Base-by-base conservation (phyloP, 2,113 vertebrate genomes). In the Eulacestoma nigropectus region DNA sequence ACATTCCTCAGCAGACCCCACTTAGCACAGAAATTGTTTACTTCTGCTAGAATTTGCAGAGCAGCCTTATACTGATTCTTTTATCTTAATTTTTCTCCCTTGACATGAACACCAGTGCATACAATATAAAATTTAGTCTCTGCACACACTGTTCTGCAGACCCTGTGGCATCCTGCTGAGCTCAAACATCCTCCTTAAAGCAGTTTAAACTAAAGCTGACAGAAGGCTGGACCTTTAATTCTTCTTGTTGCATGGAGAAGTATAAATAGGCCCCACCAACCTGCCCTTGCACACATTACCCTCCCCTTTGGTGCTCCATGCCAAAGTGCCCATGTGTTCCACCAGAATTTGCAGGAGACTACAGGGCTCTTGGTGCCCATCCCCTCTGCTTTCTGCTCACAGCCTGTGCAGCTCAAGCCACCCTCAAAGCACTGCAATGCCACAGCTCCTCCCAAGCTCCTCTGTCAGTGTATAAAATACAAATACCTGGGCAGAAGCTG, bases 321-420 rank as follows among this genome's bases (percentile, higher is more conserved):
- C n/a, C 30, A 8, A 26, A 16, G 23, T 6, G 29, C 5, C 9
- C 8, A 1, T 2, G 19, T 26, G 13, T 65, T 70, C 46, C 83
- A 46, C 37, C 6, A 2, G 56, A 13, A 3, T 10, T 12, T 23
- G 35, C 72, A 52, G 47, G 33, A 72, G 7, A 44, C 21, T 1
- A 0, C 3, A 1, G 14, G 11, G 12, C n/a, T 53, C 19, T 5
- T 47, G 44, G 25, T 4, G 2, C 15, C 44, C 32, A 4, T 23
- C 13, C 11, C 19, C 10, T 30, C 62, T 12, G 49, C 39, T 16
- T 21, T 49, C 50, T 39, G 50, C 25, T 4, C 50, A 22, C 72
- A 69, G 59, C 13, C 82, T 11, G 9, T 13, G 55, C 20, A 27
- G 33, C 25, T 47, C 44, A n/a, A 22, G 56, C 1, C 62, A 19